Base-by-base conservation (phyloP, 2,797 vertebrate species). In the Loris lydekkerianus region DNA sequence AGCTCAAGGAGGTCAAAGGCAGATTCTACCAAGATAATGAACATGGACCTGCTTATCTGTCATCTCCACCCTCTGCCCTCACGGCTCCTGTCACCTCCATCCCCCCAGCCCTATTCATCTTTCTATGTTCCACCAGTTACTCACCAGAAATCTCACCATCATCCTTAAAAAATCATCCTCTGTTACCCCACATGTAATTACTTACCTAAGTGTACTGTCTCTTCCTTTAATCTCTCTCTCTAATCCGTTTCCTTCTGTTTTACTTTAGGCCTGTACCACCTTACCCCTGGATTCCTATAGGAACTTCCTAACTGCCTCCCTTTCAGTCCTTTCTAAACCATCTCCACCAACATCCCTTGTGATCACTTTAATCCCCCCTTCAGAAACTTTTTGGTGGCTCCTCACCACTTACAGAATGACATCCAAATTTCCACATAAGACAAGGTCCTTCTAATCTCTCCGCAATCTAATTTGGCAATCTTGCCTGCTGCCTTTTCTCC, bases 361-460 rank as follows among this genome's bases (percentile, higher is more conserved):
- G 49, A 65, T 72, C 80, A n/a, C 53, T 93, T 93, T 23, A 86
- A 61, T 73, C 29, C 23, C 8, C 27, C 75, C 56, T 69, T 94
- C 78, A 37, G 43, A 46, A 27, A 15, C 53, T 53, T 81, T 77
- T 83, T 73, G 61, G 60, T 21, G 9, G 67, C 61, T 91, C 58
- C 58, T 86, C 8, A 40, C 25, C 6, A 53, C n/a, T 77, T 67
- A 58, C 13, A 80, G 85, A 86, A 76, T 11, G 27, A 92, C 84
- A 58, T 63, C 29, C 70, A 88, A 85, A 82, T 56, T 80, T 72
- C 67, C 83, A 29, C 25, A 20, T 2, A 31, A 76, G 69, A 87
- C 60, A 37, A 72, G 34, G n/a, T 46, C 90, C 84, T 75, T 96
- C 25, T 5, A 3, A 49, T 21, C 86, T 93, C 92, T 69, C 84